Conservation (phyloP, 2,888 invertebrate species). For the Galerucella calmariensis region DNA sequence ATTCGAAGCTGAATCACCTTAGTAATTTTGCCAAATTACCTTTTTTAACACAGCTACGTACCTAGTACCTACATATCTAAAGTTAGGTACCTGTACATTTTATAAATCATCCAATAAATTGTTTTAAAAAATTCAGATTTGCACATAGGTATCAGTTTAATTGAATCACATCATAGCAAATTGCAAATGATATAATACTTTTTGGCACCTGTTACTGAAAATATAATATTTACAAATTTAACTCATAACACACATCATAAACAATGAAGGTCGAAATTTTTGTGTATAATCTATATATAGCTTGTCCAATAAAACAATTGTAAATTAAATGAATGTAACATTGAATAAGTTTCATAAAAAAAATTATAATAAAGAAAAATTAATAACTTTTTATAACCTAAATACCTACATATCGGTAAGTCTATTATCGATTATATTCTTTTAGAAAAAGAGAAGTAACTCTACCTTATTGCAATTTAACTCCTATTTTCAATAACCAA, state of each 20-base stretch:
- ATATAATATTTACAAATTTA: neutral
- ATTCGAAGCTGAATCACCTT: too few species aligned
- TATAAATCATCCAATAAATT: too few species aligned
- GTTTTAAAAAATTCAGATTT: too few species aligned
- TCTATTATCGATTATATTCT: slow-evolving; percentile 4
- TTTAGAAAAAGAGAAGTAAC: neutral
- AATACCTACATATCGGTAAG: neutral
- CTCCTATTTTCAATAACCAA: neutral
- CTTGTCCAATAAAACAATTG: neutral
- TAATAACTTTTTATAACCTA: neutral
- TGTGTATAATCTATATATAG: slow-evolving; percentile 4
- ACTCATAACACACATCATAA: neutral
- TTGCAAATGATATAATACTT: neutral
- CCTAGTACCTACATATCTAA: too few species aligned
- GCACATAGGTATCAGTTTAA: neutral
- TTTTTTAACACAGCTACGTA: too few species aligned
- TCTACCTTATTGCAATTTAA: neutral
- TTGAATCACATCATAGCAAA: neutral
- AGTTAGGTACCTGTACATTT: too few species aligned
- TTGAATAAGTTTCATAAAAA: neutral
- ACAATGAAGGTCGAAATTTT: neutral
- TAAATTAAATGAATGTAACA: slow-evolving; percentile 1
- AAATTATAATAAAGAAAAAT: neutral
- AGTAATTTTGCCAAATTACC: too few species aligned
- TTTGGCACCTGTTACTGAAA: slow-evolving; percentile 1